These are phyloP conservation scores for Heliangelus exortis DNA, from an alignment of 2,797 vertebrate genomes.

Conservation along the genomic window DNA sequence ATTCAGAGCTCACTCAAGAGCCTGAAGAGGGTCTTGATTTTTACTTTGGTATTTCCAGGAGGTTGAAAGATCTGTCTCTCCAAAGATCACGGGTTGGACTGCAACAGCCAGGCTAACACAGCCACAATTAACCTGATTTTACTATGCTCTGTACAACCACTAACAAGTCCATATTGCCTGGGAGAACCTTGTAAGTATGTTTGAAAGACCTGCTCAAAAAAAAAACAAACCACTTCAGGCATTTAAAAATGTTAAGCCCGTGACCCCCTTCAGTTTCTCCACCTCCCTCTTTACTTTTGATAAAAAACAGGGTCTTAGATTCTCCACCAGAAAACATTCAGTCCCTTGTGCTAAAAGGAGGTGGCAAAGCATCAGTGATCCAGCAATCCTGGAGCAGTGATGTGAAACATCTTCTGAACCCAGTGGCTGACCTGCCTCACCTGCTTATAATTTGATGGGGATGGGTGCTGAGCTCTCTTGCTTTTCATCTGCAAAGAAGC, in stretches of 20 bases:
- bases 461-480: not conserved
- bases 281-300: not conserved
- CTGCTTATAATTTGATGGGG: not conserved
- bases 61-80: not conserved
- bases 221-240: not conserved
- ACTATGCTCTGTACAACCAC: not conserved
- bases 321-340: not conserved
- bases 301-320: not conserved
- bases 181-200: not conserved
- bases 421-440: not conserved
- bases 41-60: not conserved
- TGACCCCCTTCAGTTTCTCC: fast-evolving
- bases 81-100: not conserved
- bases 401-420: not conserved
- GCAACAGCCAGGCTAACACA: not conserved
- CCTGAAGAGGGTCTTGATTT: not conserved
- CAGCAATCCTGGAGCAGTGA: fast-evolving
- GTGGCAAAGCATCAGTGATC: not conserved
- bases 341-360: not conserved
- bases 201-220: not conserved
- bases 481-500: not conserved
- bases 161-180: fast-evolving
- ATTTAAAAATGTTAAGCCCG: not conserved
- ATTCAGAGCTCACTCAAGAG: not conserved
- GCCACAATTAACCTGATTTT: not conserved